phyloP scores from a whole-genome alignment of 2,888 invertebrate genomes.

The Pterobdella sp. region DNA sequence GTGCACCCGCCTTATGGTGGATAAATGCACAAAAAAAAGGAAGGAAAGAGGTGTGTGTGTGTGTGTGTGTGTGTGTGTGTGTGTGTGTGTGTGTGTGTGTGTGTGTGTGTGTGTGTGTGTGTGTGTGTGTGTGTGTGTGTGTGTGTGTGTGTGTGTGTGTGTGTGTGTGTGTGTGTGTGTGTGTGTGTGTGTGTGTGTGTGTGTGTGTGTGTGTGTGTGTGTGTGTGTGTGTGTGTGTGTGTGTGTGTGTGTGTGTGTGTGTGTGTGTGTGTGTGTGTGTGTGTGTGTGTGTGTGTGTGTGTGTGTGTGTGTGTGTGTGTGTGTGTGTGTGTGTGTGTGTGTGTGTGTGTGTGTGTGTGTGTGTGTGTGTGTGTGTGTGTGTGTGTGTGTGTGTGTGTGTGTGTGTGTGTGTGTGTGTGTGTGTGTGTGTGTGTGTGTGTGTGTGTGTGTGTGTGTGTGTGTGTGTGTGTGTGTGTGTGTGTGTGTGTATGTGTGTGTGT shows the following conservation, averaged over 20 bases:
- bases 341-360: slow-evolving; percentile 1
- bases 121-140: slow-evolving; percentile 1
- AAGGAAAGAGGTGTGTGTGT: slow-evolving; percentile 1
- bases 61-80: slow-evolving; percentile 1
- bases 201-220: slow-evolving; percentile 1
- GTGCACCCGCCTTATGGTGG: too few relatives aligned
- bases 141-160: slow-evolving; percentile 1
- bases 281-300: slow-evolving; percentile 1
- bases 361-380: slow-evolving; percentile 1
- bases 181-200: slow-evolving; percentile 1
- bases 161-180: slow-evolving; percentile 1
- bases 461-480: slow-evolving; percentile 16
- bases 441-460: slow-evolving; percentile 16
- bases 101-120: slow-evolving; percentile 1
- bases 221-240: slow-evolving; percentile 1
- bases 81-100: slow-evolving; percentile 1
- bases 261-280: slow-evolving; percentile 1
- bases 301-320: slow-evolving; percentile 1
- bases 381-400: slow-evolving; percentile 12
- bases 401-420: slow-evolving; percentile 16
- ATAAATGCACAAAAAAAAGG: too few relatives aligned
- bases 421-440: slow-evolving; percentile 16
- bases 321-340: slow-evolving; percentile 1
- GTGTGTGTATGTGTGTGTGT: slow-evolving; percentile 15
- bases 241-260: slow-evolving; percentile 1